Evolutionary conservation across 2,113 vertebrate genomes (phyloP), one percentile per base, ranked within the genome.

Genomic region (Chlorodrepanis virens): DNA sequence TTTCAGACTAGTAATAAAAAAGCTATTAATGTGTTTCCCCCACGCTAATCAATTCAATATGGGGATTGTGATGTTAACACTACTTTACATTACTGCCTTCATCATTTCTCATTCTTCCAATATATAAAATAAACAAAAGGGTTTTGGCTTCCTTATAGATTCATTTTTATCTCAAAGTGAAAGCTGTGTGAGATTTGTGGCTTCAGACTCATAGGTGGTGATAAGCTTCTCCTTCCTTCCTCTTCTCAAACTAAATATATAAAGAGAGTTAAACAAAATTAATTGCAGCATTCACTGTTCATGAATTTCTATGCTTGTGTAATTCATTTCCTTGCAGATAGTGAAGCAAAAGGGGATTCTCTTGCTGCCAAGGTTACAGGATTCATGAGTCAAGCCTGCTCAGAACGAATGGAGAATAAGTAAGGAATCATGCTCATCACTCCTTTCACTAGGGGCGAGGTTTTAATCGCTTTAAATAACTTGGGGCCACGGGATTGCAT

Each of bases 201-300:
- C 80, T 95, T 89, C 83, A 91, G 81, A 95, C 82, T 88, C 78
- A 37, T 33, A 92, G 89, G 11, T 79, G 72, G 45, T 57, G 87
- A 93, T 95, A 97, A 96, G 90, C 60, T 80, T 91, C 71, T 91
- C 94, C 64, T 93, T 87, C 91, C 79, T 84, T 91, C 91, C 67
- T 87, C 84, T 90, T 91, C 87, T 33, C 65, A 93, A 86, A 79
- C 86, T 86, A 93, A 95, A 84, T 74, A 86, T 68, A 95, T 92
- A 95, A 94, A 96, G 90, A 96, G 90, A 94, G 59, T 96, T 95
- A 82, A 96, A 87, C 69, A 93, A 93, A 97, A 96, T 94, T 95
- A 97, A 97, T 96, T 96, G 95, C 89, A 80, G 81, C 63, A 81
- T 94, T 96, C 93, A 95, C 83, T 17, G 5, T 90, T 89, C 90